phyloP scores from a whole-genome alignment of 2,888 invertebrate species.

The Biston betularia region DNA sequence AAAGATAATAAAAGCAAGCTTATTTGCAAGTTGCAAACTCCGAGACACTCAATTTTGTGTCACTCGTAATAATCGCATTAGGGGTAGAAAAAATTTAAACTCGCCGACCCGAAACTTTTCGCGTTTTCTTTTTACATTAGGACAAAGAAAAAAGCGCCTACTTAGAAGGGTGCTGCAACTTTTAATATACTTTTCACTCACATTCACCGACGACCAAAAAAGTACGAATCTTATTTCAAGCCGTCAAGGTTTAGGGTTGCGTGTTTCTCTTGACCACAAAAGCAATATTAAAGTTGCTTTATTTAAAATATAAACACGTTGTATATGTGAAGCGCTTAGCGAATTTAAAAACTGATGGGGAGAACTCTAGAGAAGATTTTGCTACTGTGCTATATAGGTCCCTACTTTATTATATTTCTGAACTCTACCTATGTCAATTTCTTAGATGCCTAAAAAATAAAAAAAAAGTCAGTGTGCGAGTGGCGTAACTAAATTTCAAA shows the following conservation, averaged over 20 bases:
- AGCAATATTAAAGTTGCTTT: constrained; percentile 47
- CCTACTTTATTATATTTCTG: not conserved
- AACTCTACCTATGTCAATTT: not conserved
- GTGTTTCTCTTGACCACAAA: not conserved
- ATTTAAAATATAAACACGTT: constrained; percentile 69
- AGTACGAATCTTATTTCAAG: constrained; percentile 12
- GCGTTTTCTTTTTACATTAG: constrained; percentile 85
- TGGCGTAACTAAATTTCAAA: too few relatives aligned
- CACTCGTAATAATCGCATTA: constrained; percentile 85
- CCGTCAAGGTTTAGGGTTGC: not conserved
- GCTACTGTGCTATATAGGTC: constrained; percentile 38
- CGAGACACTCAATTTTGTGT: constrained; percentile 62
- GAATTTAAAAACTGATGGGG: constrained; percentile 74
- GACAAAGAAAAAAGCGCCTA: constrained; percentile 76
- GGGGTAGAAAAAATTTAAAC: constrained; percentile 75
- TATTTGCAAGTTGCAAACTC: constrained; percentile 41
- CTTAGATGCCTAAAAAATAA: too few relatives aligned
- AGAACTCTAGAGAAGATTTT: constrained; percentile 62
- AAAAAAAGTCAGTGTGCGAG: too few relatives aligned
- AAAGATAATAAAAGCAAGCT: constrained; percentile 45
- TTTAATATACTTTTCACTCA: constrained; percentile 68
- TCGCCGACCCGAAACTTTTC: constrained; percentile 75
- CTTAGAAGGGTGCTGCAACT: constrained; percentile 83
- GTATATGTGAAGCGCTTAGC: constrained; percentile 72
- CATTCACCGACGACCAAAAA: constrained; percentile 42